Evolutionary conservation across 2,888 invertebrate species (phyloP).

Genomic region (Cheilosia grossa): DNA sequence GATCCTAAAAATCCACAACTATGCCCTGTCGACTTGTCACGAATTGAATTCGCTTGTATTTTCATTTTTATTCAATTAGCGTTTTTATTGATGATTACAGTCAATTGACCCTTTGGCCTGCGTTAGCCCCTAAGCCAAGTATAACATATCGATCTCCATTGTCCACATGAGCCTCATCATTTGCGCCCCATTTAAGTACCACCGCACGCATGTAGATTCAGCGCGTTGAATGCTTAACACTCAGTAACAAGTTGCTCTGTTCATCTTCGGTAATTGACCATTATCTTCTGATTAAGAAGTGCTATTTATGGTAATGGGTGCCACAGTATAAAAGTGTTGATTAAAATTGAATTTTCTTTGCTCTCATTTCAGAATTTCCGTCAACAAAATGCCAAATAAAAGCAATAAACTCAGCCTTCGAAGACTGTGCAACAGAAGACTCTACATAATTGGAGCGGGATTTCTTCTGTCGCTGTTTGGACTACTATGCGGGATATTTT

Average conservation of each 20-base stretch:
- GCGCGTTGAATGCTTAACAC: slow-evolving; percentile 31
- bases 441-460: slow-evolving; percentile 79
- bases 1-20: slow-evolving; percentile 8
- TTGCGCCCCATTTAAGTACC: slow-evolving; percentile 27
- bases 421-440: slow-evolving; percentile 77
- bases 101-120: slow-evolving; percentile 70
- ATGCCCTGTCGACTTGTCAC: slow-evolving; percentile 48
- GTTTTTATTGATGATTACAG: slow-evolving; percentile 63
- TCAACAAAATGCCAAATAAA: slow-evolving; percentile 78
- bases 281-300: slow-evolving; percentile 25
- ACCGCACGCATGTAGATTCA: slow-evolving; percentile 19
- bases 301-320: slow-evolving; percentile 6
- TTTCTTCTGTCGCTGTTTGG: slow-evolving; percentile 79
- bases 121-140: slow-evolving; percentile 46
- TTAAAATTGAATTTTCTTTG: slow-evolving; percentile 6
- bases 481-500: slow-evolving; percentile 81
- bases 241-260: slow-evolving; percentile 5
- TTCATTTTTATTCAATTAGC: slow-evolving; percentile 65
- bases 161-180: slow-evolving; percentile 29
- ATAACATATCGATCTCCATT: slow-evolving; percentile 49
- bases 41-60: slow-evolving; percentile 62
- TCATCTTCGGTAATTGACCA: slow-evolving; percentile 26
- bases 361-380: slow-evolving; percentile 33
- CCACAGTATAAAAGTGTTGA: not conserved
- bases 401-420: slow-evolving; percentile 76